A percentile compares a stretch with the other conserved stretches of the same genome.
phyloP scores from a whole-genome alignment of 2,113 vertebrate species.

The Petaurus breviceps region DNA sequence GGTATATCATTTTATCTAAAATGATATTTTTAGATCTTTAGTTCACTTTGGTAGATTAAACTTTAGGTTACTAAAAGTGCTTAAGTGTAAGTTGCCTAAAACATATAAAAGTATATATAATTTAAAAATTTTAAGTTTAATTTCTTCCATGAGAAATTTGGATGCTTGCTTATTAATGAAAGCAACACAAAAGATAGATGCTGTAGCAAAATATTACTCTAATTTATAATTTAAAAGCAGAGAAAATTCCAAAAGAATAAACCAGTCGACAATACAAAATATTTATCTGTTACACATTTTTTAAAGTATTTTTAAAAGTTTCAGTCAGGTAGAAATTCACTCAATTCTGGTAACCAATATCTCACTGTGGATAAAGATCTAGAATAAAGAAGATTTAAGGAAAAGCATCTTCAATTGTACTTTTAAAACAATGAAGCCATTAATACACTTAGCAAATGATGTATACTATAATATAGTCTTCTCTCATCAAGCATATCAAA shows the following conservation, averaged over 20 bases:
- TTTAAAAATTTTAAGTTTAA: background rate
- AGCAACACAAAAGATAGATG: background rate
- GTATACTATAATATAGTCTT: background rate
- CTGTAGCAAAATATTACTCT: background rate
- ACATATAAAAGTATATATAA: background rate
- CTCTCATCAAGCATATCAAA: background rate
- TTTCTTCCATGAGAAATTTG: background rate
- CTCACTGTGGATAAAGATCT: background rate
- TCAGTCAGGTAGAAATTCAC: background rate
- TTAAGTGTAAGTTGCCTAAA: background rate
- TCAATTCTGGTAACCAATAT: background rate
- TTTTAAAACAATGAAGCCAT: background rate
- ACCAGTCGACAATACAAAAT: background rate
- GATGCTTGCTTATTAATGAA: background rate
- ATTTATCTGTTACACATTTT: background rate
- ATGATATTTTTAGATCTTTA: background rate
- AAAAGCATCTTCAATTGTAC: background rate
- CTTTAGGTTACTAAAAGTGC: background rate
- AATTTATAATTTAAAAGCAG: background rate
- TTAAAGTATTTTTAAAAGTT: background rate
- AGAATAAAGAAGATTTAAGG: background rate
- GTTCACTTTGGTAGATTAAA: background rate
- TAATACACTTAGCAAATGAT: background rate
- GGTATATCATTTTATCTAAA: background rate
- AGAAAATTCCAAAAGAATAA: background rate